phyloP scores from a whole-genome alignment of 2,888 invertebrate genomes.

The Nomada goodeniana region DNA sequence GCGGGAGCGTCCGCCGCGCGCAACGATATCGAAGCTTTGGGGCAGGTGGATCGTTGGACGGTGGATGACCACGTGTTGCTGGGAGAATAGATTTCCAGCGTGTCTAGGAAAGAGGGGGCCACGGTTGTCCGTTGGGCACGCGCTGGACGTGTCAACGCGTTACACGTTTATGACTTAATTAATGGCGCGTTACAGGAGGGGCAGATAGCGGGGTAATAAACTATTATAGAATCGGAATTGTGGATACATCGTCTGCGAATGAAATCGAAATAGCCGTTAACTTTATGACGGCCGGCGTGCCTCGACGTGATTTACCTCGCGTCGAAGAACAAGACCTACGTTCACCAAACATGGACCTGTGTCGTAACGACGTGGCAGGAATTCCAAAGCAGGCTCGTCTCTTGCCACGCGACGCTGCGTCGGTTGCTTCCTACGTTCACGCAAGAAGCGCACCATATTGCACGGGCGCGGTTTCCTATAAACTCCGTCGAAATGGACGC shows the following conservation, averaged over 20 bases:
- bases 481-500: constrained; percentile 16
- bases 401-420: not conserved
- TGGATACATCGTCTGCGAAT: not conserved
- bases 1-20: not conserved
- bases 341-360: not conserved
- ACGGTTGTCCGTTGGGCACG: constrained; percentile 6
- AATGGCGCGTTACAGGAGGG: not conserved
- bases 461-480: constrained; percentile 31
- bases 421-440: not conserved
- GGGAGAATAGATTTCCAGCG: not conserved
- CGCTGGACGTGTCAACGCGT: constrained; percentile 3
- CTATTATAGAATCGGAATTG: not conserved
- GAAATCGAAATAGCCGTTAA: not conserved
- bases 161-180: constrained; percentile 24
- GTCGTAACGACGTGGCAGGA: constrained; percentile 2
- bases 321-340: not conserved
- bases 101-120: not conserved
- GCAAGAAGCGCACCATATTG: not conserved
- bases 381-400: not conserved
- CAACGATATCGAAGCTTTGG: not conserved
- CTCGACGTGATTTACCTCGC: not conserved
- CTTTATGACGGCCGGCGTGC: not conserved
- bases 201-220: constrained; percentile 17
- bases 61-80: not conserved
- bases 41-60: not conserved